These are phyloP conservation scores for Antheraea pernyi DNA, from an alignment of 1,140 invertebrate genomes.

Conservation along the genomic window DNA sequence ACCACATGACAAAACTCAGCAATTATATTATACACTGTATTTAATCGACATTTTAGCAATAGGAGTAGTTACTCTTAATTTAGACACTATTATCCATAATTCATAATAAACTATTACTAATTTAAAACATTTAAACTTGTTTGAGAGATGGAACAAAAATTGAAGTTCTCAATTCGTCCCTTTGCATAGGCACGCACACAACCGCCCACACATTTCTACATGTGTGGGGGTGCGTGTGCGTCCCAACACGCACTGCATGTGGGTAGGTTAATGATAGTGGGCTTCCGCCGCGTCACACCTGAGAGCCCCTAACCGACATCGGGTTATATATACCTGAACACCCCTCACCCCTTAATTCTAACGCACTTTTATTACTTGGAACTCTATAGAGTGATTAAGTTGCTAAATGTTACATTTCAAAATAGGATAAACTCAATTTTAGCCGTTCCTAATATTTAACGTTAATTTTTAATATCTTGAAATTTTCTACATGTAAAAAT, in stretches of 20 bases:
- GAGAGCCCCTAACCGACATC: conserved; percentile 72
- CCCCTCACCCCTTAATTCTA: conserved; percentile 70
- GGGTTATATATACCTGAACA: conserved; percentile 63
- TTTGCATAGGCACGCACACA: conserved; percentile 36
- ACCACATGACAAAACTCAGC: too few relatives aligned
- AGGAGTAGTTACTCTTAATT: too few relatives aligned
- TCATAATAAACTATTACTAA: too few relatives aligned
- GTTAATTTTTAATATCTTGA: too few relatives aligned
- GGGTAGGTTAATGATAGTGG: conserved; percentile 74
- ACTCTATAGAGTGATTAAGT: conserved; percentile 39
- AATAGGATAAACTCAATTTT: too few relatives aligned
- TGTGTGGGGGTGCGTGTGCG: conserved; percentile 47
- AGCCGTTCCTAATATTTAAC: too few relatives aligned
- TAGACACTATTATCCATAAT: too few relatives aligned
- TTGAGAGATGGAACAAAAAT: too few relatives aligned
- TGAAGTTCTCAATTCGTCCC: conserved; percentile 53
- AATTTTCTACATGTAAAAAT: too few relatives aligned
- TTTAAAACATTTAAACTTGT: too few relatives aligned
- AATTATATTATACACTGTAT: too few relatives aligned
- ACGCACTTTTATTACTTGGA: conserved; percentile 47
- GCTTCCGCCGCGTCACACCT: conserved; percentile 76
- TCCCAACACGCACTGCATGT: conserved; percentile 50
- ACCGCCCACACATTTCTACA: conserved; percentile 49
- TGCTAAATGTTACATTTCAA: background rate
- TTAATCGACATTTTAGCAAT: too few relatives aligned